Base-by-base conservation (phyloP, 2,113 vertebrate species). In the Aptenodytes forsteri region DNA sequence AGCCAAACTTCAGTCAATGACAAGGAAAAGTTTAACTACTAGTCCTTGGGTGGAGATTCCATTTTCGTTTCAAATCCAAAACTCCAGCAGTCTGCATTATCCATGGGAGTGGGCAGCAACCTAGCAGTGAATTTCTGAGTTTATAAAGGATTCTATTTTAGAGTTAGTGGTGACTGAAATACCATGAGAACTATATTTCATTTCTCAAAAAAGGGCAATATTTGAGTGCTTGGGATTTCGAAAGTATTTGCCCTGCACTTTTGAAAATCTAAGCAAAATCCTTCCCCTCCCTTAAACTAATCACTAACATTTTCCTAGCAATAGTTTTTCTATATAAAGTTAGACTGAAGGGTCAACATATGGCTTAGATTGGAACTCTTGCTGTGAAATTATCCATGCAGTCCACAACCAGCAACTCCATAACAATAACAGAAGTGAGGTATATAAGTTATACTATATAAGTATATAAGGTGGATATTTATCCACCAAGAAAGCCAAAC, bases 231-330 rank as follows among this genome's bases (percentile, higher is more conserved):
- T 83, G 58, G 59, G 69, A 94, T 84, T 94, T 90, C 81, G 40
- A 32, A 91, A 91, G 32, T 85, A 93, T 88, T 90, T 93, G 96
- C 6, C 11, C 46, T n/a, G 46, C 29, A 49, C 42, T 83, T 95
- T 55, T 91, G 78, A 91, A 95, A 92, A 91, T 88, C 62, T 88
- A 72, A 77, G 81, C n/a, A 88, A 89, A 97, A 88, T 81, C 19
- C 19, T 90, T 91, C n/a, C 59, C 25, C 70, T 55, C n/a, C 50
- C 71, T 92, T 86, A 90, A 94, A 80, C n/a, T 65, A 84, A 92
- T 94, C 80, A 52, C 34, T 83, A 73, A 69, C 71, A 87, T 91
- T 96, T 96, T 90, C 71, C 71, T 83, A 76, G 80, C 34, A 85
- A 36, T 73, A 70, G 58, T 56, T 89, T 47, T 93, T 88, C 84